These are phyloP conservation scores for Drosophila pandora DNA, from an alignment of 1,140 invertebrate species.

Conservation along the genomic window DNA sequence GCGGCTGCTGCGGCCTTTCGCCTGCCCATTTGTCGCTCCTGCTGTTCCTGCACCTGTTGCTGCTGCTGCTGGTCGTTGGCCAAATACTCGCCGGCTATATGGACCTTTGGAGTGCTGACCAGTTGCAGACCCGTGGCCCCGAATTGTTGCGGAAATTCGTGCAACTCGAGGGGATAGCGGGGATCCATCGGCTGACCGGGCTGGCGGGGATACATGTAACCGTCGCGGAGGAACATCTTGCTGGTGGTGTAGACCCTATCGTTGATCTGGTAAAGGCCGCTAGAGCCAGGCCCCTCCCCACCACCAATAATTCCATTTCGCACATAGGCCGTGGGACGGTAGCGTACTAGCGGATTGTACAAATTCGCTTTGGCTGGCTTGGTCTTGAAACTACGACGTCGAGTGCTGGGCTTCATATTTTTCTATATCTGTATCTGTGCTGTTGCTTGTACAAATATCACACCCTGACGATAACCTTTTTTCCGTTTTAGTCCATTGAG, in stretches of 20 bases:
- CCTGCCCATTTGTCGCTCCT: conserved; percentile 35
- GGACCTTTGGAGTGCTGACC: conserved; percentile 75
- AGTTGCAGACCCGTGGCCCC: conserved; percentile 74
- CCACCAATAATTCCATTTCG: conserved; percentile 78
- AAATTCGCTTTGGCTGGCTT: conserved; percentile 68
- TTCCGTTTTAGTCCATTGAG: neutral
- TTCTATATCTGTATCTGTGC: neutral
- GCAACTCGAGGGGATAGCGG: conserved; percentile 73
- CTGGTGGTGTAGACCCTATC: conserved; percentile 80
- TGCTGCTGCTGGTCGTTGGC: conserved; percentile 34
- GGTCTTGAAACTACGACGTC: conserved; percentile 78
- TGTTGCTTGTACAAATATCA: conserved; percentile 2
- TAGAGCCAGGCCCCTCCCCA: conserved; percentile 69
- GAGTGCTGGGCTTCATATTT: conserved; percentile 69
- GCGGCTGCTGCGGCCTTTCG: conserved; percentile 69
- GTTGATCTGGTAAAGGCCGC: conserved; percentile 75
- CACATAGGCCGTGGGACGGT: conserved; percentile 72
- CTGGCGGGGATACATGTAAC: conserved; percentile 80
- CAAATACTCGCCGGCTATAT: conserved; percentile 79
- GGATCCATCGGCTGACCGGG: conserved; percentile 81
- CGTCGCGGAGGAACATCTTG: conserved; percentile 80
- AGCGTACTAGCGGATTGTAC: conserved; percentile 71
- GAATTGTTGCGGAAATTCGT: conserved; percentile 76
- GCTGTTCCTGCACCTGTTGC: conserved; percentile 35
- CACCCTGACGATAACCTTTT: conserved; percentile 18